Conservation (phyloP, 2,797 vertebrate genomes). For the Pangasius macronema region DNA sequence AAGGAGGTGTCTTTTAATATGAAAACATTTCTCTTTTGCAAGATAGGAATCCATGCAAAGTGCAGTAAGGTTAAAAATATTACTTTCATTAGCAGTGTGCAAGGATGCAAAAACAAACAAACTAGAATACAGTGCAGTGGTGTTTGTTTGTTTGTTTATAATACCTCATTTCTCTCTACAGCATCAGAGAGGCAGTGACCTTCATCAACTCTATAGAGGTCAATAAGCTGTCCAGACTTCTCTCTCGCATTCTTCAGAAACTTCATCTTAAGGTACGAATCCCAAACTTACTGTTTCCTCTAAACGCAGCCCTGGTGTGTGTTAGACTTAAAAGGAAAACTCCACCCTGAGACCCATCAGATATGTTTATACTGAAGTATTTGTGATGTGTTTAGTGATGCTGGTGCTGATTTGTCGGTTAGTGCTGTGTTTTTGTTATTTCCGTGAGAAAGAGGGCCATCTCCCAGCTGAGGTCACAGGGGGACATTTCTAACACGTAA, state of each 20-base stretch:
- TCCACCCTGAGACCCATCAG: neutral
- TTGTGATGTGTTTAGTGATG: neutral
- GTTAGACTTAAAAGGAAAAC: neutral
- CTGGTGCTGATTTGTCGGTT: neutral
- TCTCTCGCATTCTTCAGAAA: conserved; percentile 90
- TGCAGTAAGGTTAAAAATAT: neutral
- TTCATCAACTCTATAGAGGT: conserved; percentile 84
- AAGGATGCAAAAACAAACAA: neutral
- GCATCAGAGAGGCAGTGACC: conserved; percentile 88
- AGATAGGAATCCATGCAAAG: neutral
- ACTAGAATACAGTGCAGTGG: no score
- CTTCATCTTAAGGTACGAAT: conserved; percentile 89
- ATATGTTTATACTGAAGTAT: neutral
- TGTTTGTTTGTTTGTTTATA: no score
- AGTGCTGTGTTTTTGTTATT: neutral
- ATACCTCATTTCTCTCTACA: conserved; percentile 54
- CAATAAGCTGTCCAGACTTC: conserved; percentile 87
- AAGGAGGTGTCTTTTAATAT: neutral
- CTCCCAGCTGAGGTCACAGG: neutral
- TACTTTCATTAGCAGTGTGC: neutral
- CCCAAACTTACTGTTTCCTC: neutral
- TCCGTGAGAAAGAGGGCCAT: neutral
- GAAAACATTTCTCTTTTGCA: neutral
- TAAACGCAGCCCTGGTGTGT: neutral
- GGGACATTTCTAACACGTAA: neutral